phyloP scores from a whole-genome alignment of 2,113 vertebrate genomes.

The Calypte anna region DNA sequence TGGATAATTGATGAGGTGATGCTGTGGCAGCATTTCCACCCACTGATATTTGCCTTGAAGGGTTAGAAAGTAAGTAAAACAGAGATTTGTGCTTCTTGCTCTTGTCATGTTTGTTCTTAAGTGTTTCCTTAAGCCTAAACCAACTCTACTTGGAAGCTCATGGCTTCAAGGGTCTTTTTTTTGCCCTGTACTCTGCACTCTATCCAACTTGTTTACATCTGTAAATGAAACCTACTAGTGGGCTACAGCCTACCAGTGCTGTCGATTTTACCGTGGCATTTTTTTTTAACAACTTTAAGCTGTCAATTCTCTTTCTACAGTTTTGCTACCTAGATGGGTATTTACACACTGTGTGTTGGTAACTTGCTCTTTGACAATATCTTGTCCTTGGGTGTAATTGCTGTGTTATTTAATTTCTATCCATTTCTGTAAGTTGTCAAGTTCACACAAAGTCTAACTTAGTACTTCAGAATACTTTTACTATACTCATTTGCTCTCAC shows the following conservation, averaged over 20 bases:
- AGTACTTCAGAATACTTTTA: neutral
- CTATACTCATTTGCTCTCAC: neutral
- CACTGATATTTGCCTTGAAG: neutral
- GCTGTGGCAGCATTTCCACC: neutral
- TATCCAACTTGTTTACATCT: constrained; percentile 20
- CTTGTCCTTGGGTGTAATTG: neutral
- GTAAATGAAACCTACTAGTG: neutral
- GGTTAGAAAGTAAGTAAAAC: constrained; percentile 3
- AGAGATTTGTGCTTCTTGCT: neutral
- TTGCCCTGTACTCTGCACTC: neutral
- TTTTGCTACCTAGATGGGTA: neutral
- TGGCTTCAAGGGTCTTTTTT: neutral
- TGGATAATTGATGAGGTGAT: neutral
- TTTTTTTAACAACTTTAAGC: neutral
- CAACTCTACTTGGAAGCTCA: neutral
- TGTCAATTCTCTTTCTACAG: neutral
- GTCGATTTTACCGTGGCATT: neutral
- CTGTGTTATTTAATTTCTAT: neutral
- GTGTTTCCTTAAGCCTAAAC: constrained; percentile 45
- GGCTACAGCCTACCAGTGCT: neutral
- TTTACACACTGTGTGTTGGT: neutral
- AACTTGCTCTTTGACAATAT: neutral
- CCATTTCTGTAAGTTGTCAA: neutral
- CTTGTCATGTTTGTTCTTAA: neutral
- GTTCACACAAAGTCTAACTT: neutral